Conservation (phyloP, 2,888 invertebrate genomes). For the Venusia cambrica region DNA sequence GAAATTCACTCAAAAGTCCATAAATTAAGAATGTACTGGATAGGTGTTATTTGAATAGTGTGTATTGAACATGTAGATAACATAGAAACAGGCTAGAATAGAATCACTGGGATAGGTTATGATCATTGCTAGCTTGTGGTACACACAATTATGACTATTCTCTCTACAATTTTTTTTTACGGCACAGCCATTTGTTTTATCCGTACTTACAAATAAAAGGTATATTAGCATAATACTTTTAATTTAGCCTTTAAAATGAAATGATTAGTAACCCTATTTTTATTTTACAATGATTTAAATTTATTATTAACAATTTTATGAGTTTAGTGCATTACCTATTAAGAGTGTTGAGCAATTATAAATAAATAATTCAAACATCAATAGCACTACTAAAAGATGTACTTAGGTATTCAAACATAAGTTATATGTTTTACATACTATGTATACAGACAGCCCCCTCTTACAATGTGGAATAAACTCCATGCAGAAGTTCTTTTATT, state of each 20-base stretch:
- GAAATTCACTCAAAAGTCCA: no score
- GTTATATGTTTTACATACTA: slow-evolving; percentile 18
- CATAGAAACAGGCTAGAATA: slow-evolving; percentile 11
- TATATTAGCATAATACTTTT: slow-evolving; percentile 47
- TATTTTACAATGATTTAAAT: slow-evolving; percentile 29
- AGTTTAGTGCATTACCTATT: slow-evolving; percentile 28
- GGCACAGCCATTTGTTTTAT: slow-evolving; percentile 69
- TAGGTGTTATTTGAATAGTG: no score
- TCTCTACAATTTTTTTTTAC: slow-evolving; percentile 44
- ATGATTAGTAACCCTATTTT: no score
- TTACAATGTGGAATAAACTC: no score
- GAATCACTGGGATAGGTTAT: slow-evolving; percentile 14
- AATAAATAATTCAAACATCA: slow-evolving; percentile 22
- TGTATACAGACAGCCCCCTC: no score
- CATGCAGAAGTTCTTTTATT: no score
- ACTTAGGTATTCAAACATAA: no score
- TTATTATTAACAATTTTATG: slow-evolving; percentile 21
- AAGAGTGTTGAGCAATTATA: slow-evolving; percentile 31
- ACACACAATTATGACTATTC: no score
- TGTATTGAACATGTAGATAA: no score
- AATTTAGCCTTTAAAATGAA: slow-evolving; percentile 32
- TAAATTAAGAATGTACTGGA: no score
- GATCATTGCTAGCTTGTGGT: no score
- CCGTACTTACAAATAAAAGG: slow-evolving; percentile 49
- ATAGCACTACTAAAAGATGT: slow-evolving; percentile 16